Evolutionary conservation across 1,140 invertebrate species (phyloP), one percentile per base, ranked within the genome.

Genomic region (Drosophila quadrilineata): DNA sequence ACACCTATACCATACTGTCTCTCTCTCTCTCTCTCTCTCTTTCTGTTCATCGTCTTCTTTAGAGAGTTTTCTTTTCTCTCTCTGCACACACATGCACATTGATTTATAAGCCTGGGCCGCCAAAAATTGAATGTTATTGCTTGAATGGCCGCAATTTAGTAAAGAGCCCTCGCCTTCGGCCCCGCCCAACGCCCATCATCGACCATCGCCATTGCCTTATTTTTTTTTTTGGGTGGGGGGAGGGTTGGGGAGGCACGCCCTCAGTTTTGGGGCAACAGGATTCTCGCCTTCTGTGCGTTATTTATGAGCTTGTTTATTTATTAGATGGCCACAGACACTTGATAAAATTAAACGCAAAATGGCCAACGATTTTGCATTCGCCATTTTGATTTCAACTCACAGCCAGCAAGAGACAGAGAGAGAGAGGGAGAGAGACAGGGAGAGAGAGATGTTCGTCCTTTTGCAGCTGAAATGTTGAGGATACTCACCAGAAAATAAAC

Each of bases 401-500:
- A n/a, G n/a, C n/a, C n/a, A n/a, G n/a, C n/a, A n/a, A n/a, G n/a
- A n/a, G n/a, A n/a, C n/a, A n/a, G n/a, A n/a, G n/a, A n/a, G n/a
- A n/a, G n/a, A n/a, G n/a, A n/a, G n/a, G n/a, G n/a, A n/a, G n/a
- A n/a, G n/a, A n/a, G n/a, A n/a, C n/a, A n/a, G n/a, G n/a, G n/a
- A n/a, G n/a, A n/a, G n/a, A n/a, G n/a, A n/a, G n/a, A n/a, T n/a
- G n/a, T n/a, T n/a, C n/a, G n/a, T n/a, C n/a, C n/a, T n/a, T n/a
- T n/a, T n/a, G 45, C 8, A 17, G 29, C 21, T 19, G 16, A 38
- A 4, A n/a, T n/a, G n/a, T n/a, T n/a, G n/a, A 24, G 35, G 3
- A 95, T 95, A 93, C 95, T 95, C 91, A 98, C 96, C 95, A 97
- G 93, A 90, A 98, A 95, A 91, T 99, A 99, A 75, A 99, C 97